Conservation (phyloP, 2,797 vertebrate genomes). For the Coregonus ussuriensis region DNA sequence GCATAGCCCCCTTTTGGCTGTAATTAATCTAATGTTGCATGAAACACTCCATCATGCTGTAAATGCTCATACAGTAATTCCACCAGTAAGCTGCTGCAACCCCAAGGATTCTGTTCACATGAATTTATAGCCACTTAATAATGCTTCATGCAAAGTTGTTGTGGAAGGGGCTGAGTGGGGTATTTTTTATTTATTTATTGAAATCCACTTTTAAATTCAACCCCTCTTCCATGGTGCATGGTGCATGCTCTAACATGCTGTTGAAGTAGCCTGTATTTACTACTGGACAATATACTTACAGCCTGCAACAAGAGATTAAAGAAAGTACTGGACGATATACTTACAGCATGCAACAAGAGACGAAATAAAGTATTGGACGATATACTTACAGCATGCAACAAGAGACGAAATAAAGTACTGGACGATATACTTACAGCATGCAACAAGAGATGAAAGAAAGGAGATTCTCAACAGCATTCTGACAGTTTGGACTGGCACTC, state of each 20-base stretch:
- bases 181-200: neutral
- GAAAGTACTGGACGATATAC: slow-evolving; percentile 13
- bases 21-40: slow-evolving; percentile 34
- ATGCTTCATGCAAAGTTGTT: no score
- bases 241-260: neutral
- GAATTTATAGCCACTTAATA: slow-evolving; percentile 28
- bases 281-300: neutral
- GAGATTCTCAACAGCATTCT: slow-evolving; percentile 33
- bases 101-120: slow-evolving; percentile 54
- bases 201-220: neutral
- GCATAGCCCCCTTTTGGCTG: slow-evolving; percentile 42
- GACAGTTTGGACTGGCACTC: slow-evolving; percentile 22
- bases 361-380: slow-evolving; percentile 16
- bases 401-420: no score
- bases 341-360: slow-evolving; percentile 53
- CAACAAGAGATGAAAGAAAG: slow-evolving; percentile 36
- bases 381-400: no score
- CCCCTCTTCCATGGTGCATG: neutral
- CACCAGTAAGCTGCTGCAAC: slow-evolving; percentile 28
- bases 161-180: neutral
- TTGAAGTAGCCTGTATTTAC: neutral
- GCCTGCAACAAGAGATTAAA: no score
- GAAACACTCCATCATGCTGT: no score
- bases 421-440: slow-evolving; percentile 50
- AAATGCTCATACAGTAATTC: slow-evolving; percentile 50